These are phyloP conservation scores for Nesogale talazaci DNA, from an alignment of 2,113 vertebrate species.

Conservation along the genomic window DNA sequence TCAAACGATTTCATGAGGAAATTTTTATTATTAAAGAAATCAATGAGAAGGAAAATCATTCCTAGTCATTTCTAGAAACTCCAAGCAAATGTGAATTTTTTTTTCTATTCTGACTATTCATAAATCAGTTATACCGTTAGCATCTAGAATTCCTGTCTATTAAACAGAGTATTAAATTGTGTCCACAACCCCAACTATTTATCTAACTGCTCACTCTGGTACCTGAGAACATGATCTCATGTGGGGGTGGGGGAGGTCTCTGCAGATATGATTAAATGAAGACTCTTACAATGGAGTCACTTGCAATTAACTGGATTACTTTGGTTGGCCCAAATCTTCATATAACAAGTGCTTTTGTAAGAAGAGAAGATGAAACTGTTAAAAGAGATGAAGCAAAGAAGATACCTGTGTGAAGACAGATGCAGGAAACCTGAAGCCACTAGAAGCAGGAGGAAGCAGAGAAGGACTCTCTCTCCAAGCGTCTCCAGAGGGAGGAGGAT, in stretches of 20 bases:
- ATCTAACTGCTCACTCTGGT: background rate
- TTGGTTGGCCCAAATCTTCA: background rate
- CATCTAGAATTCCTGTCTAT: background rate
- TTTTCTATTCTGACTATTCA: background rate
- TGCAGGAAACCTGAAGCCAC: background rate
- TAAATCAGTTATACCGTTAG: background rate
- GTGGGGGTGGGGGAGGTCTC: background rate
- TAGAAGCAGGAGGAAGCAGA: background rate
- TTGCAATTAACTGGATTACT: background rate
- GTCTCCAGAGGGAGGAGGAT: background rate
- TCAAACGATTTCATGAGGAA: background rate
- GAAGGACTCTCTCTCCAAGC: background rate
- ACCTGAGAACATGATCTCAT: background rate
- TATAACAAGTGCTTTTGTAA: background rate
- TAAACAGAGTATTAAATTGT: too few species aligned
- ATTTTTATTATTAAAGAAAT: background rate
- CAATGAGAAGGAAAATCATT: background rate
- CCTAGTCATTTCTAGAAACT: background rate
- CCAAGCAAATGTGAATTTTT: slow-evolving; percentile 19
- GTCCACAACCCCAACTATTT: background rate
- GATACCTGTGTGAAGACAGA: background rate
- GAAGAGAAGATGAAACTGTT: background rate
- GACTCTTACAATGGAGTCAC: background rate
- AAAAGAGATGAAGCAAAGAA: background rate
- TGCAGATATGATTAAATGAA: background rate